Percentiles rank a stretch among this genome's conserved stretches.
These are phyloP conservation scores for Drosophila trapezifrons DNA, from an alignment of 1,140 invertebrate species.

Conservation along the genomic window DNA sequence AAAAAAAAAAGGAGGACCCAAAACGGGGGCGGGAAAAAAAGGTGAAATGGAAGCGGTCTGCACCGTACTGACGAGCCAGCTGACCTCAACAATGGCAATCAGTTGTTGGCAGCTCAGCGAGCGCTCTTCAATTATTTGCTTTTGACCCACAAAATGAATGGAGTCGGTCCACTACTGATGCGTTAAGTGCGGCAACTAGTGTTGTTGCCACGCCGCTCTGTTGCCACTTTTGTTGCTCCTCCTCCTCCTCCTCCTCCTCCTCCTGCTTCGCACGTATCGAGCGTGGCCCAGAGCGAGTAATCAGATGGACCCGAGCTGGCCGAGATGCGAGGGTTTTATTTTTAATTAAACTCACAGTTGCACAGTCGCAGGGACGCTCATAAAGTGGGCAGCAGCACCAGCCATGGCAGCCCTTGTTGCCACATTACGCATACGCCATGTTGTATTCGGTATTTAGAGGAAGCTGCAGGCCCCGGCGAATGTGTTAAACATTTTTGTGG, in stretches of 20 bases:
- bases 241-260: neutral
- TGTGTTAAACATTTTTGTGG: slow-evolving; percentile 77
- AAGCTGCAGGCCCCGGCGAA: slow-evolving; percentile 57
- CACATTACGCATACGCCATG: slow-evolving; percentile 65
- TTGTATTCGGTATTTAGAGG: slow-evolving; percentile 19
- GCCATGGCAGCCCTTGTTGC: slow-evolving; percentile 32
- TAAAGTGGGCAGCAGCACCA: slow-evolving; percentile 44
- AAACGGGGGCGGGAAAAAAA: slow-evolving; percentile 31
- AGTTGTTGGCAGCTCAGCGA: slow-evolving; percentile 34
- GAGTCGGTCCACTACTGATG: slow-evolving; percentile 25
- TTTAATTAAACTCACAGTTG: slow-evolving; percentile 70
- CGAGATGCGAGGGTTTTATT: slow-evolving; percentile 62
- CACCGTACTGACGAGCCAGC: neutral
- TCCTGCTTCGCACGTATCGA: slow-evolving; percentile 41
- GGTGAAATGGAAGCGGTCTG: slow-evolving; percentile 27
- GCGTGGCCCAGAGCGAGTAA: slow-evolving; percentile 50
- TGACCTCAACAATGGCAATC: slow-evolving; percentile 61
- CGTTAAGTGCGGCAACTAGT: slow-evolving; percentile 46
- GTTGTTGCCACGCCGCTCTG: slow-evolving; percentile 21
- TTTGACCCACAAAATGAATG: slow-evolving; percentile 63
- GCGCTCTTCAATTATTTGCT: slow-evolving; percentile 67
- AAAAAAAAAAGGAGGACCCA: slow-evolving; percentile 16
- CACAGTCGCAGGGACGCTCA: slow-evolving; percentile 38
- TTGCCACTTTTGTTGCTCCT: slow-evolving; percentile 16
- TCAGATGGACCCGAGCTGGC: slow-evolving; percentile 43